These are phyloP conservation scores for Oreochromis spilurus DNA, from an alignment of 2,113 vertebrate genomes.

Conservation along the genomic window DNA sequence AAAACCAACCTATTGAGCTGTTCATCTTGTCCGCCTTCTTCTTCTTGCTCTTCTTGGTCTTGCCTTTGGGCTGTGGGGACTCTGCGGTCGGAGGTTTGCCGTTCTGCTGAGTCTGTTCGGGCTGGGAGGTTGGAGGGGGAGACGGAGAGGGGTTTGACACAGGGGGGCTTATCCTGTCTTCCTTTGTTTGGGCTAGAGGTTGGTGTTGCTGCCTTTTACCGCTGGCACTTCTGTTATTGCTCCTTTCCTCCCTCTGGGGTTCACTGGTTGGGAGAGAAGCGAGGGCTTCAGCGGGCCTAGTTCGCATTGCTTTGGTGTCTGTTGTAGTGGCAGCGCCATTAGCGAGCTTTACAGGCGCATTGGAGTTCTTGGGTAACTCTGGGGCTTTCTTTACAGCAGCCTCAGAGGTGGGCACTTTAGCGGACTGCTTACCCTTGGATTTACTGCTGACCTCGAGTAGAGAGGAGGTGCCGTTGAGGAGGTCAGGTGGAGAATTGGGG, in stretches of 20 bases:
- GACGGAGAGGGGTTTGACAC: conserved; percentile 65
- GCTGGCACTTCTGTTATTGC: conserved; percentile 52
- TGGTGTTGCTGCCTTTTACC: conserved; percentile 77
- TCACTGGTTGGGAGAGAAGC: conserved; percentile 58
- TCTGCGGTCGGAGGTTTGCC: conserved; percentile 75
- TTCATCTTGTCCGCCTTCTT: conserved; percentile 89
- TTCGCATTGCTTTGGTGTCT: conserved; percentile 61
- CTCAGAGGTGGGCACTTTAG: conserved; percentile 69
- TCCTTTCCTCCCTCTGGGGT: conserved; percentile 79
- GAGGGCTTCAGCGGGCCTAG: conserved; percentile 69
- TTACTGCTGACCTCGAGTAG: conserved; percentile 70
- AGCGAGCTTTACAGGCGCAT: conserved; percentile 59
- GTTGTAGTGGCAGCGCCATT: conserved; percentile 59
- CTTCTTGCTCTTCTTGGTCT: conserved; percentile 89
- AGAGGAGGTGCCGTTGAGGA: conserved; percentile 59
- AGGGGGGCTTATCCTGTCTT: conserved; percentile 68
- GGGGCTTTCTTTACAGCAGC: conserved; percentile 56
- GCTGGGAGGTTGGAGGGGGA: conserved; percentile 50
- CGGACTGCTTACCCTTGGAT: conserved; percentile 74
- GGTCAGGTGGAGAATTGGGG: not conserved
- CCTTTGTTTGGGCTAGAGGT: conserved; percentile 71
- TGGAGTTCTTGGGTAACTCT: conserved; percentile 48
- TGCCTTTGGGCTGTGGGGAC: conserved; percentile 77
- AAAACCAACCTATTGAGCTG: conserved; percentile 85
- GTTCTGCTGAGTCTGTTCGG: conserved; percentile 70